These are phyloP conservation scores for Orius laevigatus DNA, from an alignment of 1,140 invertebrate genomes.

Conservation along the genomic window DNA sequence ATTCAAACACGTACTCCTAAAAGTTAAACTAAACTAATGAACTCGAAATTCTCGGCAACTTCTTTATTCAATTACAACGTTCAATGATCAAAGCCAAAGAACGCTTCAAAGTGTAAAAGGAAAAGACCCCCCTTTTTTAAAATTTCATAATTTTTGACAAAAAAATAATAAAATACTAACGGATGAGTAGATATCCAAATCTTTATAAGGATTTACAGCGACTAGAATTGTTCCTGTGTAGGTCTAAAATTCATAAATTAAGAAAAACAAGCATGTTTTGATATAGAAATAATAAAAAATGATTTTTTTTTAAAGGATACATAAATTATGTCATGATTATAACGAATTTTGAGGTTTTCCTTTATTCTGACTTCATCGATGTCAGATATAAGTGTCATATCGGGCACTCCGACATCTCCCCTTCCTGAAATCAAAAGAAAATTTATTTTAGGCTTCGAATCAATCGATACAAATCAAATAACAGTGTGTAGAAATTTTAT, in stretches of 20 bases:
- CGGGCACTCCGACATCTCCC: conserved; percentile 51
- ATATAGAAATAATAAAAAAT: too few relatives aligned
- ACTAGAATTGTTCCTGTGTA: conserved; percentile 87
- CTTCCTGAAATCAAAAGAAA: conserved; percentile 34
- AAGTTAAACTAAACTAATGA: conserved; percentile 23
- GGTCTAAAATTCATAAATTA: conserved; percentile 40
- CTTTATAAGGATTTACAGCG: conserved; percentile 92
- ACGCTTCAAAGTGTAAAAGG: not conserved
- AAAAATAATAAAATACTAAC: conserved; percentile 40
- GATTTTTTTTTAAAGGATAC: conserved; percentile 56
- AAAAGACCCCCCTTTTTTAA: not conserved
- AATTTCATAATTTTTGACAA: not conserved
- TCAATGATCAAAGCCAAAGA: not conserved
- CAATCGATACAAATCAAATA: too few relatives aligned
- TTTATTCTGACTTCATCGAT: conserved; percentile 86
- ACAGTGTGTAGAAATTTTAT: too few relatives aligned
- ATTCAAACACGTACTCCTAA: conserved; percentile 64
- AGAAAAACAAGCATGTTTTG: too few relatives aligned
- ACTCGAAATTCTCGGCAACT: too few relatives aligned
- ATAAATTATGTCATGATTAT: conserved; percentile 73
- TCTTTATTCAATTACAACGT: too few relatives aligned
- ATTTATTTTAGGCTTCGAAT: too few relatives aligned
- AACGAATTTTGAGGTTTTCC: conserved; percentile 69
- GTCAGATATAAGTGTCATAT: conserved; percentile 88
- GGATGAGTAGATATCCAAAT: conserved; percentile 75